Evolutionary conservation across 30 jellyfish, hydroid and myxozoan genomes (phyloP).

Genomic region (Aurelia aurita complex sp. Pacific): DNA sequence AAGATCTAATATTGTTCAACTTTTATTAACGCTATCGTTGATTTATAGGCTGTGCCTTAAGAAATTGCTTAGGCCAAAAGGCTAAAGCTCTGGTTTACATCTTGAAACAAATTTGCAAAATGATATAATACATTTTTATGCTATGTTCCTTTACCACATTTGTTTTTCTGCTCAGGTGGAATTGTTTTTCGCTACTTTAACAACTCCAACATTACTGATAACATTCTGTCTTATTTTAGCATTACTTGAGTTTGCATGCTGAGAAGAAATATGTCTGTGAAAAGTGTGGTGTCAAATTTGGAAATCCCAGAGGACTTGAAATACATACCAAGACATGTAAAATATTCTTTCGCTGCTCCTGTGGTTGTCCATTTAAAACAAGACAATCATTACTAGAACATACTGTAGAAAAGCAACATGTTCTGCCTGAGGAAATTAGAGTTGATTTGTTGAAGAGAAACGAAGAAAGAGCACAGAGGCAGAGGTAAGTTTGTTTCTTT

Average conservation of each 20-base stretch:
- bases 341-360: slow-evolving; percentile 19
- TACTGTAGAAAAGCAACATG: slow-evolving; percentile 36
- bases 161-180: too few relatives aligned
- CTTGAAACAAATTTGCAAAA: too few relatives aligned
- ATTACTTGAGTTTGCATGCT: slow-evolving; percentile 56
- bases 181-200: too few relatives aligned
- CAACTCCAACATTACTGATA: too few relatives aligned
- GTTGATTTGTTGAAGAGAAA: neutral
- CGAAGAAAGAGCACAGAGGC: neutral
- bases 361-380: slow-evolving; percentile 65
- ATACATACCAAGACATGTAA: slow-evolving; percentile 30
- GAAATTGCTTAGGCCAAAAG: too few relatives aligned
- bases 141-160: too few relatives aligned
- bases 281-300: slow-evolving; percentile 62
- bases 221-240: slow-evolving; percentile 12
- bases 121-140: too few relatives aligned
- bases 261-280: slow-evolving; percentile 53
- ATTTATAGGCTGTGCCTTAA: too few relatives aligned
- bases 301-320: slow-evolving; percentile 40
- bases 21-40: too few relatives aligned
- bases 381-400: slow-evolving; percentile 29
- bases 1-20: too few relatives aligned
- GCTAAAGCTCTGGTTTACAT: too few relatives aligned
- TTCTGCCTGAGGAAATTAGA: slow-evolving; percentile 48
- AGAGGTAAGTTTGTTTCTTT: slow-evolving; percentile 5